Conservation (phyloP, 2,888 invertebrate species). For the Steromphala cineraria region DNA sequence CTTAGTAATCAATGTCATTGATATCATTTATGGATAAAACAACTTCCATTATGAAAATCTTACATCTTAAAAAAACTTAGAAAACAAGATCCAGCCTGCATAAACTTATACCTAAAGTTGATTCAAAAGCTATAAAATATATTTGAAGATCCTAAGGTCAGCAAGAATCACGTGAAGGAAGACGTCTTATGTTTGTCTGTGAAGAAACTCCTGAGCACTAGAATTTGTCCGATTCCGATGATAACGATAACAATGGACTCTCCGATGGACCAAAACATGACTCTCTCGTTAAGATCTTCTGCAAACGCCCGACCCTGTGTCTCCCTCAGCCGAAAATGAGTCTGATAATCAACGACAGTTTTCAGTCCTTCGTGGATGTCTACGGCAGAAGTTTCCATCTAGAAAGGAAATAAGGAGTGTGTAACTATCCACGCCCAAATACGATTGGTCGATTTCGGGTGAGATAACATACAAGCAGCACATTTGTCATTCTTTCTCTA, state of each 20-base stretch:
- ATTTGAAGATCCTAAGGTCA: neutral
- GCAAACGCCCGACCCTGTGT: constrained; percentile 96
- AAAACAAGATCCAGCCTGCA: no score
- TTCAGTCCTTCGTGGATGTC: constrained; percentile 92
- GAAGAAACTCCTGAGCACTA: constrained; percentile 94
- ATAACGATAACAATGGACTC: constrained; percentile 90
- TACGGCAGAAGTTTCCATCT: constrained; percentile 95
- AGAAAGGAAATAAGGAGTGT: constrained; percentile 58
- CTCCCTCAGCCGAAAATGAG: constrained; percentile 95
- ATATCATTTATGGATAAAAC: no score
- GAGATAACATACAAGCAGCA: neutral
- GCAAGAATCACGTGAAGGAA: constrained; percentile 35
- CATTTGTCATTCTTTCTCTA: no score
- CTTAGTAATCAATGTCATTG: no score
- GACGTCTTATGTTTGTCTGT: constrained; percentile 79
- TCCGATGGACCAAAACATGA: constrained; percentile 88
- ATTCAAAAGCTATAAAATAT: neutral
- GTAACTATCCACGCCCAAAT: constrained; percentile 7
- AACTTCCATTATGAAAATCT: no score
- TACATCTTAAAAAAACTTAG: no score
- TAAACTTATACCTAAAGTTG: no score
- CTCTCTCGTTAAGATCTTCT: constrained; percentile 96
- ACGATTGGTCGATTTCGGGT: constrained; percentile 4
- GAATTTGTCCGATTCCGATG: constrained; percentile 92
- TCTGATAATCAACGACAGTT: constrained; percentile 94